Evolutionary conservation across 1,140 invertebrate genomes (phyloP).

Genomic region (Scaptomyza pallida): DNA sequence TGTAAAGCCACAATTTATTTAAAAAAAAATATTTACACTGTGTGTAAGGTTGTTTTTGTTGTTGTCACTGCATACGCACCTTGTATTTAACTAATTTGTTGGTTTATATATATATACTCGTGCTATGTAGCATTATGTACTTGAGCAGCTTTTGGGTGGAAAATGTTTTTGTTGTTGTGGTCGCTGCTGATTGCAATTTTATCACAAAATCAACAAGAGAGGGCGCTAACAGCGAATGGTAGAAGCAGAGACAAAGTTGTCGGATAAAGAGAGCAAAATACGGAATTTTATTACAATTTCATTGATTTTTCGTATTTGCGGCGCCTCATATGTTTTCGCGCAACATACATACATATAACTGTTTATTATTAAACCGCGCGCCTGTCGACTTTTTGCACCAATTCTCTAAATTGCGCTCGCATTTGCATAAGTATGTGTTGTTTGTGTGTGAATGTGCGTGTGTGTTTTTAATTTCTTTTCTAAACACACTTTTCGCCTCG

Average conservation of each 20-base stretch:
- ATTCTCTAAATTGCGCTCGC: slow-evolving; percentile 58
- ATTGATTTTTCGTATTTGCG: slow-evolving; percentile 80
- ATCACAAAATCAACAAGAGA: slow-evolving; percentile 79
- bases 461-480: slow-evolving; percentile 82
- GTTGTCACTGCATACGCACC: slow-evolving; percentile 65
- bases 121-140: slow-evolving; percentile 40
- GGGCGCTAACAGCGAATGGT: slow-evolving; percentile 38
- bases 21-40: slow-evolving; percentile 14
- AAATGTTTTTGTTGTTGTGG: slow-evolving; percentile 60
- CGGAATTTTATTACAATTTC: slow-evolving; percentile 81
- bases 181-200: slow-evolving; percentile 76
- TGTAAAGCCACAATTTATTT: slow-evolving; percentile 17
- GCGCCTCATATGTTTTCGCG: slow-evolving; percentile 72
- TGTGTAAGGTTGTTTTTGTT: slow-evolving; percentile 48
- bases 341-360: slow-evolving; percentile 74
- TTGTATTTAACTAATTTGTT: slow-evolving; percentile 49
- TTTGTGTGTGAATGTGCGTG: slow-evolving; percentile 57
- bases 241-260: slow-evolving; percentile 43
- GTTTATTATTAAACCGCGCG: slow-evolving; percentile 82
- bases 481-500: slow-evolving; percentile 76
- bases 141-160: slow-evolving; percentile 52
- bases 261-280: slow-evolving; percentile 65
- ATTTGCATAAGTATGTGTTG: slow-evolving; percentile 44
- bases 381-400: slow-evolving; percentile 72
- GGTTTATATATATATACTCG: slow-evolving; percentile 16